A percentile compares a stretch with the other conserved stretches of the same genome.
Conservation (phyloP, 1,140 invertebrate species). For the Pseudomyrmex cubaensis region DNA sequence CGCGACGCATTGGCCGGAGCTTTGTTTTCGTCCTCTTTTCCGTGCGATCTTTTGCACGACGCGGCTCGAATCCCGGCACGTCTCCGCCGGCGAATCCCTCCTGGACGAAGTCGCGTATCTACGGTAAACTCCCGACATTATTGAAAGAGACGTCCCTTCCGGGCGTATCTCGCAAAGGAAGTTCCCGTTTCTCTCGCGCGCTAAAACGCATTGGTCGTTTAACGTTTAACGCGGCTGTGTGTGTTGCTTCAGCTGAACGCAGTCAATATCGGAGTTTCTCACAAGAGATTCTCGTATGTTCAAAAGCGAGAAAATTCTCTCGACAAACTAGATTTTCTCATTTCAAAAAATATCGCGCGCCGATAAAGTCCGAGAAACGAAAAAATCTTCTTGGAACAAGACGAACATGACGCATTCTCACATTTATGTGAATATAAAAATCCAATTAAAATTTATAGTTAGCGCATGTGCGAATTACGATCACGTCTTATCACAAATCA, state of each 20-base stretch:
- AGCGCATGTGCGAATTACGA: neutral
- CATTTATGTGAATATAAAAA: neutral
- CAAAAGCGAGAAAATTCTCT: constrained; percentile 18
- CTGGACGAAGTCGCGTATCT: constrained; percentile 7
- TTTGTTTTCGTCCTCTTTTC: constrained; percentile 57
- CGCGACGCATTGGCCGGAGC: constrained; percentile 11
- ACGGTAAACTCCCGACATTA: constrained; percentile 13
- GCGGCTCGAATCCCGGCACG: constrained; percentile 40
- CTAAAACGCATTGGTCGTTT: constrained; percentile 15
- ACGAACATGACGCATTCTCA: neutral
- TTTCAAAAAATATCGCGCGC: neutral
- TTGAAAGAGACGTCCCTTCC: constrained; percentile 13
- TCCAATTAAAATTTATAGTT: neutral
- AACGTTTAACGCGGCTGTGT: constrained; percentile 19
- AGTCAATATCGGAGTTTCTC: neutral
- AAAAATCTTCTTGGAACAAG: neutral
- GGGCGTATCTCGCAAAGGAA: constrained; percentile 4
- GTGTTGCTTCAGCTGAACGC: constrained; percentile 11
- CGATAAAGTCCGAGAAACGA: neutral
- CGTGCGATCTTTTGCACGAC: constrained; percentile 24
- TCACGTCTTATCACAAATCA: neutral
- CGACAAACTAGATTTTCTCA: neutral
- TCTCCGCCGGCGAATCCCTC: constrained; percentile 27
- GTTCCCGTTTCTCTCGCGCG: neutral
- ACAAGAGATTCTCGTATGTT: constrained; percentile 6